Conservation (phyloP, 2,113 vertebrate species). For the Etia nguti region DNA sequence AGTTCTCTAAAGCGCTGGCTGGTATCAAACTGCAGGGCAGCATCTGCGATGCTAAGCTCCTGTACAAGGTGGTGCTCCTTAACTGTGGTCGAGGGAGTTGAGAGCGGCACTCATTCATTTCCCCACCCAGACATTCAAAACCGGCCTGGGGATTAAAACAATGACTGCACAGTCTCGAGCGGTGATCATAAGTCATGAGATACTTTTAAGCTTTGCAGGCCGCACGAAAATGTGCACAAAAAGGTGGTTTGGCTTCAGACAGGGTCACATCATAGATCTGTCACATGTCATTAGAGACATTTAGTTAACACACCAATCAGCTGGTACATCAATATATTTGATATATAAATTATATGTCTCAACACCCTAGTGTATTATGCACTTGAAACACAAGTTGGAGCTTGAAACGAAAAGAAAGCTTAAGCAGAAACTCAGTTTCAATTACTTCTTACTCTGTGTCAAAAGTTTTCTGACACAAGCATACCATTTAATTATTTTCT, state of each 20-base stretch:
- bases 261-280: neutral
- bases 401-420: neutral
- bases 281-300: neutral
- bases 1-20: neutral
- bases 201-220: neutral
- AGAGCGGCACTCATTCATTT: neutral
- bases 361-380: neutral
- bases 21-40: neutral
- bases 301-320: neutral
- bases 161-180: neutral
- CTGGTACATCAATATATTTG: neutral
- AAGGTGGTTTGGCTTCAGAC: neutral
- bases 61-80: neutral
- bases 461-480: slow-evolving; percentile 22
- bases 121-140: neutral
- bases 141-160: neutral
- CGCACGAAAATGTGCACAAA: neutral
- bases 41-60: neutral
- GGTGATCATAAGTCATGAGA: neutral
- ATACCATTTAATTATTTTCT: slow-evolving; percentile 51
- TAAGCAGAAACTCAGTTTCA: neutral
- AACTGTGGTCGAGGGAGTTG: neutral
- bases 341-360: neutral
- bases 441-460: neutral
- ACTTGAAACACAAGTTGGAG: neutral